Evolutionary conservation across 2,797 vertebrate species (phyloP).

Genomic region (Psittacula echo): DNA sequence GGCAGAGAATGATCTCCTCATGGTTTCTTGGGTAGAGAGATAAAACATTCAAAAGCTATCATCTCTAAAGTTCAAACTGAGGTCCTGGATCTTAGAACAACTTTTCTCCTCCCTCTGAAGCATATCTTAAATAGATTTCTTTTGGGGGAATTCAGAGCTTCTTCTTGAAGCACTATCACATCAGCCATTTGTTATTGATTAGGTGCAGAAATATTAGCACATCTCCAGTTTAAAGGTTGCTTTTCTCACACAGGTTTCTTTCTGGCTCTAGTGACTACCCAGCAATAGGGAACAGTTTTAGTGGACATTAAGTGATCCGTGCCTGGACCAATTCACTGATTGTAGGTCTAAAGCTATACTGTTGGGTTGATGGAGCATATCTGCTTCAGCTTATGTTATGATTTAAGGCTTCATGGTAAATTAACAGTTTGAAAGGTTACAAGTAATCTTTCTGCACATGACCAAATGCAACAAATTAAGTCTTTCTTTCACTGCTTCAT

Average conservation of each 20-base stretch:
- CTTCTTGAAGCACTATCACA: neutral
- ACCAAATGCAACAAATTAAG: neutral
- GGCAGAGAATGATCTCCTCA: neutral
- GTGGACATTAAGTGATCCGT: neutral
- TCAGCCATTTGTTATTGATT: neutral
- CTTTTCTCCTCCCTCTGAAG: neutral
- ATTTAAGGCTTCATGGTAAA: neutral
- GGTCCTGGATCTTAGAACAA: neutral
- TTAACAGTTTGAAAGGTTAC: neutral
- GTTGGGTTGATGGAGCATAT: neutral
- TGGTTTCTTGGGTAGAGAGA: neutral
- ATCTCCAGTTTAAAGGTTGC: neutral
- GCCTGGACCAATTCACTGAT: neutral
- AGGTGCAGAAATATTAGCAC: neutral
- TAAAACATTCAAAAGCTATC: neutral
- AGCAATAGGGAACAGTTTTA: neutral
- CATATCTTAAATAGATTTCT: neutral
- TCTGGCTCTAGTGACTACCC: neutral
- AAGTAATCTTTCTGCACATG: neutral
- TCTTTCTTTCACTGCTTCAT: neutral
- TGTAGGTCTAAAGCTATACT: neutral
- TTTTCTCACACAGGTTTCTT: neutral
- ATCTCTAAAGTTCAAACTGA: neutral
- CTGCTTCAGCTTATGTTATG: neutral
- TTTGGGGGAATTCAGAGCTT: neutral